Conservation (phyloP, 2,888 invertebrate species). For the Calliopum simillimum region DNA sequence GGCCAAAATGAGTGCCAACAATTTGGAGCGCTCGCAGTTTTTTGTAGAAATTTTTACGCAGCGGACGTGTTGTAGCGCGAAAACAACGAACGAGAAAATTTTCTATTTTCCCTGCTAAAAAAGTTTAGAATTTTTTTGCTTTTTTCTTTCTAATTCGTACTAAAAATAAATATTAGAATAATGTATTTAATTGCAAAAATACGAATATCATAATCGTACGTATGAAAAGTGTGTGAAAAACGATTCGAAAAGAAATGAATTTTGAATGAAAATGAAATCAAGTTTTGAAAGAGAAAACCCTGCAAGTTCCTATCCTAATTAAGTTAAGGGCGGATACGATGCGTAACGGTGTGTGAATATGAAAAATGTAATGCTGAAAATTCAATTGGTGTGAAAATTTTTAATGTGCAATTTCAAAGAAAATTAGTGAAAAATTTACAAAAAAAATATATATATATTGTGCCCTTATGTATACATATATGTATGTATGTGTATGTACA, state of each 20-base stretch:
- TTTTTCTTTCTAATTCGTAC: not conserved
- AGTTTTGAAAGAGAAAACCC: not conserved
- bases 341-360: not conserved
- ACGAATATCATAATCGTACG: not conserved
- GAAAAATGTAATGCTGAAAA: not conserved
- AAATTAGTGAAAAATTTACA: no score
- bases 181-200: slow-evolving; percentile 4
- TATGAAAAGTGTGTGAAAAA: not conserved
- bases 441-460: no score
- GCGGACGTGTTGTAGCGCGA: slow-evolving; percentile 51
- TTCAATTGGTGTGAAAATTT: no score
- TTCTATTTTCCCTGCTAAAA: not conserved
- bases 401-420: no score
- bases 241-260: not conserved
- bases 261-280: not conserved
- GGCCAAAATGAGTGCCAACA: slow-evolving; percentile 16
- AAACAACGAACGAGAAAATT: not conserved
- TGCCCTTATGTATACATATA: no score
- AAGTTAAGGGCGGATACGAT: not conserved
- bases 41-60: slow-evolving; percentile 61
- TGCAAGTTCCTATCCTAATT: not conserved
- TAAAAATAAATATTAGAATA: not conserved
- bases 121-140: not conserved
- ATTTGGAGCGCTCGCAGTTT: slow-evolving; percentile 47
- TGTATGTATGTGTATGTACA: no score